These are phyloP conservation scores for Apus apus DNA, from an alignment of 2,113 vertebrate species.

Conservation along the genomic window DNA sequence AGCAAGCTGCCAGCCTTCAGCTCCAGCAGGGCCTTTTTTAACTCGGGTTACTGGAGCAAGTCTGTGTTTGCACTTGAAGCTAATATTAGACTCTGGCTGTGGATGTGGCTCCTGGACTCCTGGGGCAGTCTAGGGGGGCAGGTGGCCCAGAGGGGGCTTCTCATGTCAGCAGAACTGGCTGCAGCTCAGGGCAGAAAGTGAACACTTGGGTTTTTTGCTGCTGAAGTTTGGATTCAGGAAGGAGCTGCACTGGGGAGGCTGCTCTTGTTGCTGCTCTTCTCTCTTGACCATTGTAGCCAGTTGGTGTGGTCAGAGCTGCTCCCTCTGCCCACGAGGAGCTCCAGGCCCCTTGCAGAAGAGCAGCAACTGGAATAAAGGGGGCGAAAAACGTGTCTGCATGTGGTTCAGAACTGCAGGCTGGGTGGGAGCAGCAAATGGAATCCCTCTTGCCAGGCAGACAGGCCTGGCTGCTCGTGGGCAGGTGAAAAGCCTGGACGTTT, in stretches of 20 bases:
- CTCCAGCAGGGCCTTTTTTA: not conserved
- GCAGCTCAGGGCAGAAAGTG: not conserved
- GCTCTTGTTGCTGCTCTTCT: not conserved
- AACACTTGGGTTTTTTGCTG: not conserved
- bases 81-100: not conserved
- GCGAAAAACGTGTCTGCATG: not conserved
- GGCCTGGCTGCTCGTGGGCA: not conserved
- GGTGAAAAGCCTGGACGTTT: not conserved
- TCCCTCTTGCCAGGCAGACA: not conserved
- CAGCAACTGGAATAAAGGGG: not conserved
- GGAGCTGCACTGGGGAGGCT: not conserved
- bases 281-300: rapidly evolving
- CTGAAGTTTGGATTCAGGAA: not conserved
- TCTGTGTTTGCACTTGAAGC: not conserved
- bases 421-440: not conserved
- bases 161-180: not conserved
- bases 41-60: not conserved
- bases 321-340: not conserved
- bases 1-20: not conserved
- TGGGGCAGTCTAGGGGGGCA: not conserved
- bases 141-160: not conserved
- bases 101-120: not conserved
- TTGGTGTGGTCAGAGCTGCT: not conserved
- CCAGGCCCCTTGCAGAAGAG: not conserved
- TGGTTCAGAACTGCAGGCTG: not conserved